phyloP scores from a whole-genome alignment of 2,113 vertebrate genomes.

The Ellobius talpinus region DNA sequence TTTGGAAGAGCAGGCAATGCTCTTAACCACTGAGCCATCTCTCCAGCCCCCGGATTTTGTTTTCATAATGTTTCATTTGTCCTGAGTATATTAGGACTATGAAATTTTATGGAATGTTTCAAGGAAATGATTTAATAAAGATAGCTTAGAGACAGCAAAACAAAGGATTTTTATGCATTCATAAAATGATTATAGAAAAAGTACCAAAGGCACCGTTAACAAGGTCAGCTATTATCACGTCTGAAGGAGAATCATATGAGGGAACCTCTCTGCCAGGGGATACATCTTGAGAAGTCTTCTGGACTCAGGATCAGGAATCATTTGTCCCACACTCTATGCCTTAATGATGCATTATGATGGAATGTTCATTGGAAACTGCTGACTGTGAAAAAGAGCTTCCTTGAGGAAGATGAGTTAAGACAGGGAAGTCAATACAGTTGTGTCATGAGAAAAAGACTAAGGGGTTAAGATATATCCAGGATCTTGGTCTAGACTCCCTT shows the following conservation, averaged over 20 bases:
- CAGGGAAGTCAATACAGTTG: background rate
- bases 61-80: background rate
- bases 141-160: background rate
- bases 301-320: background rate
- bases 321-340: background rate
- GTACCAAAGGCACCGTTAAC: background rate
- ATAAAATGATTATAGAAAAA: background rate
- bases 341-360: background rate
- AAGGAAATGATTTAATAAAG: background rate
- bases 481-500: background rate
- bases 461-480: background rate
- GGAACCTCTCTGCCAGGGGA: accelerated
- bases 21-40: too few species aligned
- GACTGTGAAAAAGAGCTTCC: background rate
- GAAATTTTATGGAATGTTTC: background rate
- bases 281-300: background rate
- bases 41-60: too few species aligned
- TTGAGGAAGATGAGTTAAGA: background rate
- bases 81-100: background rate
- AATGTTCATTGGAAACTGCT: background rate
- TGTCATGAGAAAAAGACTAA: background rate
- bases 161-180: background rate
- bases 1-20: too few species aligned
- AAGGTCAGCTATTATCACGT: background rate
- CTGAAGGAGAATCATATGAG: background rate